Evolutionary conservation across 2,113 vertebrate species (phyloP).

Genomic region (Naja naja): DNA sequence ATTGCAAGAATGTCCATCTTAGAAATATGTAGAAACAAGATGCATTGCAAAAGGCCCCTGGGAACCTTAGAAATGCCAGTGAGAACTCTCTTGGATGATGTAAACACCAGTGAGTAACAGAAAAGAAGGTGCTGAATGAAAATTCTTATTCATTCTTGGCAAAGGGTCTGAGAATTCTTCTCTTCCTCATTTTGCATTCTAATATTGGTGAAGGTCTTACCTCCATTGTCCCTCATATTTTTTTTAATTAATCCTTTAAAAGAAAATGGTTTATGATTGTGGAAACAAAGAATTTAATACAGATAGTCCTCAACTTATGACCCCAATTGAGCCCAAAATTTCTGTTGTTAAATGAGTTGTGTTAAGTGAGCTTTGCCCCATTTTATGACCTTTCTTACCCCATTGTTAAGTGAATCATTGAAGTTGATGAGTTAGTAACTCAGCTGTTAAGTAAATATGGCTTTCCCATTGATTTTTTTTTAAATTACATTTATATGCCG

Average conservation of each 20-base stretch:
- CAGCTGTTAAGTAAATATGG: not conserved
- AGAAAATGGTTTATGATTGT: conserved; percentile 46
- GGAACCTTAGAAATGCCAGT: conserved; percentile 34
- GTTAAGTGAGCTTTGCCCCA: not conserved
- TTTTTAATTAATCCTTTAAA: conserved; percentile 48
- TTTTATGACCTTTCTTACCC: not conserved
- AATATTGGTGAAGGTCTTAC: conserved; percentile 32
- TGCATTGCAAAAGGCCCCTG: not conserved
- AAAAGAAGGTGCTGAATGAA: conserved; percentile 47
- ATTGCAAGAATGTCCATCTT: conserved; percentile 17
- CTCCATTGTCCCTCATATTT: conserved; percentile 32
- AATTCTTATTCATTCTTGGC: conserved; percentile 51
- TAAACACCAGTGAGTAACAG: conserved; percentile 31
- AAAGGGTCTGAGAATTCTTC: conserved; percentile 60
- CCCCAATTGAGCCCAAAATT: not conserved
- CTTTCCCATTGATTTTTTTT: not conserved
- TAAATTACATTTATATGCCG: too few relatives aligned
- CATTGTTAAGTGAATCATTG: not conserved
- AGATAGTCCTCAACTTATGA: not conserved
- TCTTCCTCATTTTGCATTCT: conserved; percentile 53
- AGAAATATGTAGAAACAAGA: conserved; percentile 12
- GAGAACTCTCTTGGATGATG: conserved; percentile 51
- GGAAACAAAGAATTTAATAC: conserved; percentile 36
- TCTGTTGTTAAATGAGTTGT: not conserved
- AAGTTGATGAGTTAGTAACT: not conserved